Conservation (phyloP, 2,113 vertebrate species). For the Ophiodon elongatus region DNA sequence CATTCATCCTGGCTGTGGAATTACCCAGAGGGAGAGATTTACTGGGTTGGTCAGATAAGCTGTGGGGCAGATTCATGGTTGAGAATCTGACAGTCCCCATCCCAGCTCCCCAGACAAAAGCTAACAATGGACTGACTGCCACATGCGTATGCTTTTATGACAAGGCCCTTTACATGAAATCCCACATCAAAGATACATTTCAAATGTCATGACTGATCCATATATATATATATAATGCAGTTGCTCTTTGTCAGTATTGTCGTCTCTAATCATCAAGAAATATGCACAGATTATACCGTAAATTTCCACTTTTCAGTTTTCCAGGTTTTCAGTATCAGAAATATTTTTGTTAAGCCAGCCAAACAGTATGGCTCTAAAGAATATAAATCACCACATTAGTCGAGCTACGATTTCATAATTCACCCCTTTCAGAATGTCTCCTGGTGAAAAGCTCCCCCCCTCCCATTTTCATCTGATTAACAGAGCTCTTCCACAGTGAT, state of each 20-base stretch:
- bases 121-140: constrained; percentile 27
- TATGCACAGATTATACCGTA: neutral
- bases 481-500: constrained; percentile 10
- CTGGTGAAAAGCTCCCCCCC: constrained; percentile 14
- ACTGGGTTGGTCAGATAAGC: constrained; percentile 67
- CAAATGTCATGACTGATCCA: constrained; percentile 19
- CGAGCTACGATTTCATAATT: constrained; percentile 37
- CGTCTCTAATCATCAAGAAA: constrained; percentile 2
- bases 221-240: constrained; percentile 8
- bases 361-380: constrained; percentile 13
- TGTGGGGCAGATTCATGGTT: constrained; percentile 56
- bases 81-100: constrained; percentile 43
- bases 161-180: constrained; percentile 28
- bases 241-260: neutral
- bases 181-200: neutral
- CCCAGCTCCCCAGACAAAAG: constrained; percentile 38
- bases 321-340: constrained; percentile 24
- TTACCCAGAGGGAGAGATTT: constrained; percentile 63
- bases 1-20: constrained; percentile 54
- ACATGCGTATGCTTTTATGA: constrained; percentile 9
- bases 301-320: constrained; percentile 27
- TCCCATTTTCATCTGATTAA: constrained; percentile 9
- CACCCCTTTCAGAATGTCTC: constrained; percentile 18
- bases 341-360: constrained; percentile 16
- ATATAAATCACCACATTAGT: constrained; percentile 48